Percentiles rank a stretch among this genome's conserved stretches.
These are phyloP conservation scores for Capreolus pygargus DNA, from an alignment of 2,113 vertebrate species.

Conservation along the genomic window DNA sequence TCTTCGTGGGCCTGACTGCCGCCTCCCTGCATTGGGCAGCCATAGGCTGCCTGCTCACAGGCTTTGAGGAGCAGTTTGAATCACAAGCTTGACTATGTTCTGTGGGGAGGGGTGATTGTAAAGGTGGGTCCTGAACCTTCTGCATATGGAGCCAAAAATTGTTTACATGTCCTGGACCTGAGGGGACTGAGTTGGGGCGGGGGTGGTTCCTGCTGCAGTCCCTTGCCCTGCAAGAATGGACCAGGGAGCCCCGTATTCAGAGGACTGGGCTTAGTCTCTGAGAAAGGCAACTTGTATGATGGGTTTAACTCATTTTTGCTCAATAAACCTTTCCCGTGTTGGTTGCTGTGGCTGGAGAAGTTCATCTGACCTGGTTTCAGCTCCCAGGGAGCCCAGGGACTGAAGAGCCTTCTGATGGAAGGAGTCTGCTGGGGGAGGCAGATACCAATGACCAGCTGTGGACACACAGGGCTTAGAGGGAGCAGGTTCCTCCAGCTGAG, in stretches of 20 bases:
- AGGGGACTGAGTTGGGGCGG: no score
- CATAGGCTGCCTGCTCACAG: background rate
- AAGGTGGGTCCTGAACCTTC: background rate
- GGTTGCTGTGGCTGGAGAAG: background rate
- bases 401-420: background rate
- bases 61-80: background rate
- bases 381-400: background rate
- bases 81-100: fast-evolving
- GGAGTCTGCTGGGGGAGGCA: background rate
- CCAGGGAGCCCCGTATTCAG: background rate
- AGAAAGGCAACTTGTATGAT: background rate
- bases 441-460: background rate
- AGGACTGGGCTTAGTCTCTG: background rate
- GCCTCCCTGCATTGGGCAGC: background rate
- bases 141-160: background rate
- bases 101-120: background rate
- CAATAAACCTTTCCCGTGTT: background rate
- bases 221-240: background rate
- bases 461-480: background rate
- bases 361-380: background rate
- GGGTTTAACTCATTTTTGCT: background rate
- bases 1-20: background rate
- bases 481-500: background rate
- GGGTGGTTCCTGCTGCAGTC: background rate
- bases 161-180: background rate